Conservation (phyloP, 92 coral and sea anemone genomes). For the Palythoa heliodiscus region DNA sequence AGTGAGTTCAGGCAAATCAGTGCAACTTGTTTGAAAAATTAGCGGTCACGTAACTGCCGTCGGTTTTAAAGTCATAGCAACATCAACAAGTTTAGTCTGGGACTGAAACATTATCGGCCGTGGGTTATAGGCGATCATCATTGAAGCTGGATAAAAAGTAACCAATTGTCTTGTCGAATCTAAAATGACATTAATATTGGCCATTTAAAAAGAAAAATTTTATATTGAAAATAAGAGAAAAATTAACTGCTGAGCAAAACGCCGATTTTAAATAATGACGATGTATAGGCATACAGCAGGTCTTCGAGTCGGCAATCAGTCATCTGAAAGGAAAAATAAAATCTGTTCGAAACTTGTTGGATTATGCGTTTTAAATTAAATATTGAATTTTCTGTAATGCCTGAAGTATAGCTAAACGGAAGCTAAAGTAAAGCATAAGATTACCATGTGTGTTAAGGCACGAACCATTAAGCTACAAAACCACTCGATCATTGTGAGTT, state of each 20-base stretch:
- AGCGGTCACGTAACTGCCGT: not conserved
- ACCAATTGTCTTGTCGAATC: not conserved
- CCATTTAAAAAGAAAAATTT: not conserved
- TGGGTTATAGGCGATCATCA: constrained; percentile 31
- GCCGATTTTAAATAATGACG: not conserved
- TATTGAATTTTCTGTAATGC: not conserved
- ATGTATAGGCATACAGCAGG: not conserved
- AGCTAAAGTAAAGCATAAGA: not conserved
- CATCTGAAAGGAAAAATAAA: not conserved
- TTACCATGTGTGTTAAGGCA: not conserved
- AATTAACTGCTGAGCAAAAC: not conserved
- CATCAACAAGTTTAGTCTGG: constrained; percentile 12
- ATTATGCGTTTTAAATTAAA: not conserved
- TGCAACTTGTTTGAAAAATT: not conserved
- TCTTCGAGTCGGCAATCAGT: not conserved
- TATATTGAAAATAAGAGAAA: not conserved
- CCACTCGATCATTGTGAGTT: not conserved
- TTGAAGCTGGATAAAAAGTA: not conserved
- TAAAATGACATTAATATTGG: not conserved
- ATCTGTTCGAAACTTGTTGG: not conserved
- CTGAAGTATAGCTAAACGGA: not conserved
- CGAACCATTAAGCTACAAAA: not conserved
- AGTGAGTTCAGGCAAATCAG: not conserved
- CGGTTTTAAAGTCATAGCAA: not conserved
- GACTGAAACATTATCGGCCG: constrained; percentile 6